These are phyloP conservation scores for Thalassarche chlororhynchos DNA, from an alignment of 2,113 vertebrate genomes.

Conservation along the genomic window DNA sequence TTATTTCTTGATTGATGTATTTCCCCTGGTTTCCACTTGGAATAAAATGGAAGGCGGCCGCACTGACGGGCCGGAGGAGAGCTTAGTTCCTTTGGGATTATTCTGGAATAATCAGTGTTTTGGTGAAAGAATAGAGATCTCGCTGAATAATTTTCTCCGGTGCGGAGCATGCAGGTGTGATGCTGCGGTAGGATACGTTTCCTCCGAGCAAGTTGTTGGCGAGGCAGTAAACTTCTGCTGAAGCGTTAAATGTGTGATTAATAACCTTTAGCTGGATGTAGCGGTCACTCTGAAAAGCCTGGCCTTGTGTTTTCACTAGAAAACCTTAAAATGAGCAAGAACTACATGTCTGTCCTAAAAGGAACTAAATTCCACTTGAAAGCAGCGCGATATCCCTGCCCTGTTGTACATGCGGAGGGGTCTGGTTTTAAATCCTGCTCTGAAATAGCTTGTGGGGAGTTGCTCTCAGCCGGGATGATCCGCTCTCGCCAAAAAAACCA, in stretches of 20 bases:
- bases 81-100: neutral
- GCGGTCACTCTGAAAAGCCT: neutral
- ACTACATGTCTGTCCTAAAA: fast-evolving
- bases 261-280: neutral
- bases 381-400: neutral
- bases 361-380: neutral
- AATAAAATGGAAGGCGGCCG: neutral
- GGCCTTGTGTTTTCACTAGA: neutral
- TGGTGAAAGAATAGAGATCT: neutral
- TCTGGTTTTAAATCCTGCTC: neutral
- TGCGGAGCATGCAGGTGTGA: neutral
- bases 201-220: fast-evolving
- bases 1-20: neutral
- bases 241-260: neutral
- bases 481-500: neutral
- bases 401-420: fast-evolving
- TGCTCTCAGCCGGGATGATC: neutral
- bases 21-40: neutral
- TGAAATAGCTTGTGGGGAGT: neutral
- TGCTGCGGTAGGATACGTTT: neutral
- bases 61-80: neutral
- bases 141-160: too few species aligned
- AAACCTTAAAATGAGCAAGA: neutral
- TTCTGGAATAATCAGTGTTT: neutral
- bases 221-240: neutral